A percentile compares a stretch with the other conserved stretches of the same genome.
phyloP scores from a whole-genome alignment of 2,888 invertebrate genomes.

The Drepanosiphum platanoidis region DNA sequence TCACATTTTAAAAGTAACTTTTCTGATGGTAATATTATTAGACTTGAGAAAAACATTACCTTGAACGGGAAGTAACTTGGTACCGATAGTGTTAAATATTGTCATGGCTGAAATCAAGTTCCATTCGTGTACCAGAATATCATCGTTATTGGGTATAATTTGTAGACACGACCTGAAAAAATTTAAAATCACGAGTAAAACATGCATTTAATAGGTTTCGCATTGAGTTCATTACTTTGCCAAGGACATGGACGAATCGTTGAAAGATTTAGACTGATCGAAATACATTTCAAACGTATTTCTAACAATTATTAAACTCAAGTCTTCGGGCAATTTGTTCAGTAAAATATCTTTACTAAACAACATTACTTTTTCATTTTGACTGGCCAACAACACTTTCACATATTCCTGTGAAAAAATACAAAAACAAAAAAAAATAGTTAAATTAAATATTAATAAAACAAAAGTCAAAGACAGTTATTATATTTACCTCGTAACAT shows the following conservation, averaged over 20 bases:
- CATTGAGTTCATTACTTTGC: constrained; percentile 22
- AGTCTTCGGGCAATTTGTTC: constrained; percentile 18
- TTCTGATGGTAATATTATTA: not conserved
- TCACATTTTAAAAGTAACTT: too few species aligned
- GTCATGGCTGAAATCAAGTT: constrained; percentile 60
- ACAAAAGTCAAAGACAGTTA: too few species aligned
- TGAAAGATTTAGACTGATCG: constrained; percentile 55
- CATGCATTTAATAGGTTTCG: not conserved
- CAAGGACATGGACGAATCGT: constrained; percentile 49
- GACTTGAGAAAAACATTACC: constrained; percentile 13
- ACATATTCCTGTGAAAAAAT: constrained; percentile 41
- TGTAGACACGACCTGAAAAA: constrained; percentile 52
- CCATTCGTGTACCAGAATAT: constrained; percentile 35
- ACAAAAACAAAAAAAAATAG: not conserved
- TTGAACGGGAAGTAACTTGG: constrained; percentile 56
- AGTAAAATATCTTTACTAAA: constrained; percentile 53
- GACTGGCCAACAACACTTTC: constrained; percentile 24
- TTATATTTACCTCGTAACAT: constrained; percentile 48
- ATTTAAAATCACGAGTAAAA: not conserved
- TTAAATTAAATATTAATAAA: constrained; percentile 1
- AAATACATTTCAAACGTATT: constrained; percentile 46
- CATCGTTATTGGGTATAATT: constrained; percentile 45
- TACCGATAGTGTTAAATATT: constrained; percentile 53
- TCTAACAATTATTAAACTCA: constrained; percentile 39
- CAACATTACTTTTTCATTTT: constrained; percentile 48